Evolutionary conservation across 2,113 vertebrate species (phyloP), one percentile per base, ranked within the genome.

Genomic region (Dolichallabes microphthalmus): DNA sequence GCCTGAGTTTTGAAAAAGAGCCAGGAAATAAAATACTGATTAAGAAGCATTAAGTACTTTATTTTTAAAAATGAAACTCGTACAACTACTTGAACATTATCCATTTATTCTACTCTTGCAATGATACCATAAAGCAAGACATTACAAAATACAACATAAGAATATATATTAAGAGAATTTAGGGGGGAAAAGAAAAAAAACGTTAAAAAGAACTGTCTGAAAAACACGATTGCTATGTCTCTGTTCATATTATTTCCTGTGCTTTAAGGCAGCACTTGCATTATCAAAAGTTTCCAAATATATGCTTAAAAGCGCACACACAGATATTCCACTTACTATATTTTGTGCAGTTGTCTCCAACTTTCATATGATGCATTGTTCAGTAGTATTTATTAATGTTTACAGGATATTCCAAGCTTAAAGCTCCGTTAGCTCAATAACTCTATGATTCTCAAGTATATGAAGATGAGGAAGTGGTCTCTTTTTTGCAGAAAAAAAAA

Each of bases 391-490:
- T 52, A n/a, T n/a, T 58, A 82, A 61, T 32, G 66, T 84, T 87
- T 75, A 69, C 69, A 85, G 87, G 86, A 79, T 73, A 66, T n/a
- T 66, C n/a, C 66, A 75, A 45, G 77, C 13, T 63, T 81, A 77
- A 60, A 71, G 77, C 73, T 79, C 86, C 85, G 86, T 82, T 85
- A 57, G 71, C 83, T 84, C 61, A 55, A 83, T 87, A 86, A 88
- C 63, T 73, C 12, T 76, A 76, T 86, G 82, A 84, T 82, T 82
- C 80, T 87, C 79, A 90, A 73, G 50, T 86, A 88, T 87, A 92
- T 90, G 88, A 93, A 92, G 93, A 94, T 90, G 89, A 94, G 93
- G 94, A 95, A 95, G 93, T 94, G 90, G 90, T 91, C 89, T 89
- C 61, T 64, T 52, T 86, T 45, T 52, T 90, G 87, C 87, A 86